Evolutionary conservation across 1,140 invertebrate genomes (phyloP), one percentile per base, ranked within the genome.

Genomic region (Polyergus mexicanus): DNA sequence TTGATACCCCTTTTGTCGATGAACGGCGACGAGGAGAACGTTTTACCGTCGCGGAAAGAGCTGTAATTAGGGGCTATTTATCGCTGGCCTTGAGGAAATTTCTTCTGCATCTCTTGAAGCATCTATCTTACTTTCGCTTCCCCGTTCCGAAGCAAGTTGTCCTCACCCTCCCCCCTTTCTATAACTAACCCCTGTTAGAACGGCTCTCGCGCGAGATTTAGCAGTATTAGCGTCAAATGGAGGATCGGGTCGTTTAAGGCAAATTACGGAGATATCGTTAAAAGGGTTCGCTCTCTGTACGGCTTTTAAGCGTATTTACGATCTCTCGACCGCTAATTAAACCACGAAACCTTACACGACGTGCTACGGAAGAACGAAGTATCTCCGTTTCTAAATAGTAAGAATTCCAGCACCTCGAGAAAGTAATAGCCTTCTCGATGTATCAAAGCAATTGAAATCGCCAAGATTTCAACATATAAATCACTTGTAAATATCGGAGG

Each of bases 81-180:
- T 90, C 80, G 86, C 25, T 90, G 86, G 86, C 89, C 88, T 88
- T 88, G 86, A 88, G 83, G 87, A 90, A 88, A 88, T 90, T 90
- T 90, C 89, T 90, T 80, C 78, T 56, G 68, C 68, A 84, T 85
- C 86, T 86, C 63, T 51, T 56, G 83, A 77, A 88, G 87, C 89
- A 90, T 90, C 86, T 89, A 90, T 90, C 89, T 90, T 90, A 86
- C 89, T 90, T 90, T 86, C 77, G 58, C 69, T 81, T 72, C 41
- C 58, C 56, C 69, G 68, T 47, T 63, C 60, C 66, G n/a, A 25
- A 65, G 35, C 54, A 54, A 25, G 19, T 35, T 62, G 11, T 51
- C n/a, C 51, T 58, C 35, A 38, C 25, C 22, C 25, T 1, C 25
- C 25, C 19, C 32, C 38, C 22, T 22, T 62, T n/a, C 6, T 22